Evolutionary conservation across 2,797 vertebrate species (phyloP), one percentile per base, ranked within the genome.

Genomic region (Phataginus tricuspis): DNA sequence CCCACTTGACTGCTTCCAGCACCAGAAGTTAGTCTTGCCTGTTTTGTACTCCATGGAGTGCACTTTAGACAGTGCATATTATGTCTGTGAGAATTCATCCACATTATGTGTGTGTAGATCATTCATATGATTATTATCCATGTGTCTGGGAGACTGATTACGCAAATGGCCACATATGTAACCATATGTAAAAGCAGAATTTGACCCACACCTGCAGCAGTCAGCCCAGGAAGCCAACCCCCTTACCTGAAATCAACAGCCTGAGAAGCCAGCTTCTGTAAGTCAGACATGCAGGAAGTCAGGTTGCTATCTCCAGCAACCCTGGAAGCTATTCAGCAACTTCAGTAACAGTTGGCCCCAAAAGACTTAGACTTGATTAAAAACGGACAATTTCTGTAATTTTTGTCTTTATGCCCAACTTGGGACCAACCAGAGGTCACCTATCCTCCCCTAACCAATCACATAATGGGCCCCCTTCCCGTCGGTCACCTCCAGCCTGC

Each of bases 391-490:
- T 14, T 34, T 57, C 39, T 21, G 10, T 57, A 59, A 37, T 29
- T 61, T 59, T 49, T 19, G 16, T 11, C 15, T 31, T 68, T 25
- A 31, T 39, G 61, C 27, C 51, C 27, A 23, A n/a, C 13, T 45
- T 59, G 69, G 63, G 66, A 59, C 15, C 39, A 80, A 61, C 7
- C n/a, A 25, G n/a, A 31, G 55, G 63, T 14, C 49, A 29, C 27
- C 19, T 10, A 2, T 13, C 45, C 8, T 1, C 34, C 12, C 16
- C 57, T 57, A 19, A 34, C 23, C 16, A 37, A 10, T 45, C 45
- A 14, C 19, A 3, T 2, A 7, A 37, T 39, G 0, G 34, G 12
- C 9, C 18, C 7, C 2, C 12, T 42, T 23, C 18, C 19, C 8
- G 39, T 7, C 4, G 1, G 64, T 15, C 15, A 14, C n/a, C 45